Percentiles rank a stretch among this genome's conserved stretches.
Evolutionary conservation across 2,797 vertebrate genomes (phyloP).

Genomic region (Chiropotes sagulatus): DNA sequence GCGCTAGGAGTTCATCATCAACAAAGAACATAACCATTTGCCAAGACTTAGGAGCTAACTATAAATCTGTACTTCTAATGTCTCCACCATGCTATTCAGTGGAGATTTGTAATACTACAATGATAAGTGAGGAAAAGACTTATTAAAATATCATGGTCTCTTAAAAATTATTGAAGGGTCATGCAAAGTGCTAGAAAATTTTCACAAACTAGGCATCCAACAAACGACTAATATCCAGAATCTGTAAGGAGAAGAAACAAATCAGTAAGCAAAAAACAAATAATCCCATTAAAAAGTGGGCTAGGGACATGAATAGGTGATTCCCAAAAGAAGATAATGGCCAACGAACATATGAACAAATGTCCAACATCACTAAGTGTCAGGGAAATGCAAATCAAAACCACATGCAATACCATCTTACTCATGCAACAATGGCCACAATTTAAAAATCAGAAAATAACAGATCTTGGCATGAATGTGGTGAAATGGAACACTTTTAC

Average conservation of each 20-base stretch:
- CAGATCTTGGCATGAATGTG: neutral
- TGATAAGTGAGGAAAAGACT: constrained; percentile 34
- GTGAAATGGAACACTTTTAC: neutral
- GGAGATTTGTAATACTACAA: neutral
- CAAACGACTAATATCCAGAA: neutral
- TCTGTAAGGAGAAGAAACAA: neutral
- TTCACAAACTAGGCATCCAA: neutral
- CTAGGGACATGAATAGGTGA: neutral
- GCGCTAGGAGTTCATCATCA: neutral
- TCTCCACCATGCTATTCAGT: neutral
- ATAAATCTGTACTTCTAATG: constrained; percentile 26
- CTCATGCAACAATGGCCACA: neutral
- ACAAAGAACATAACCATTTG: constrained; percentile 49
- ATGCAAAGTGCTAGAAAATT: neutral
- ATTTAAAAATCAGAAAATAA: neutral
- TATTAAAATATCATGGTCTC: neutral
- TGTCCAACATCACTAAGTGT: neutral
- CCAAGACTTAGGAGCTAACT: neutral
- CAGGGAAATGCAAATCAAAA: neutral
- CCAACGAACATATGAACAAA: neutral
- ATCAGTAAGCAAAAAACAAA: neutral
- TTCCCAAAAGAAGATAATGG: neutral
- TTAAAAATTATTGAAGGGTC: constrained; percentile 43
- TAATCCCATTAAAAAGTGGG: neutral
- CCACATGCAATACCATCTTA: neutral